These are phyloP conservation scores for Drosophila tripunctata DNA, from an alignment of 2,888 invertebrate species.

Conservation along the genomic window DNA sequence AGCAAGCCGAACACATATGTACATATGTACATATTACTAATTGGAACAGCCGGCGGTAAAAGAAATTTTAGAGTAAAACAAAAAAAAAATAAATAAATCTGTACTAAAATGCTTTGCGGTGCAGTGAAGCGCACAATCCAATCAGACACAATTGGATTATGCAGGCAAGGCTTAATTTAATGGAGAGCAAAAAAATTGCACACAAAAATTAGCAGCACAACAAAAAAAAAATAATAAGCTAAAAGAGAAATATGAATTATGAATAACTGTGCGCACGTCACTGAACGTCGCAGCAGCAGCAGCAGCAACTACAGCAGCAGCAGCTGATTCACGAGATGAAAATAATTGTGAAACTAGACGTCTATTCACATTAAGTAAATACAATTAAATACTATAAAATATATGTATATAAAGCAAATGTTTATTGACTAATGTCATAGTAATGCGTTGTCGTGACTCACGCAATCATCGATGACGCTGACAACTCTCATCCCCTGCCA, in stretches of 20 bases:
- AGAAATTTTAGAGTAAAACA: no score
- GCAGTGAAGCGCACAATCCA: constrained; percentile 48
- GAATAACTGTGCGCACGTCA: constrained; percentile 57
- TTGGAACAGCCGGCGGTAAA: constrained; percentile 55
- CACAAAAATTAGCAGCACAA: constrained; percentile 22
- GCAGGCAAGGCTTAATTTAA: constrained; percentile 58
- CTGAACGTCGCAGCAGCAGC: constrained; percentile 33
- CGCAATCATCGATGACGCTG: constrained; percentile 15
- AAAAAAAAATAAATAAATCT: constrained; percentile 5
- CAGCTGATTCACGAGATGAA: constrained; percentile 61
- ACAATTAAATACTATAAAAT: constrained; percentile 4
- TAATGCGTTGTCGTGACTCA: constrained; percentile 38
- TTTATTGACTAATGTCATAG: constrained; percentile 21
- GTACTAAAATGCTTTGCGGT: constrained; percentile 51
- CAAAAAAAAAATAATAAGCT: constrained; percentile 15
- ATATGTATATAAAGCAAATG: constrained; percentile 17
- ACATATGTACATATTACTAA: constrained; percentile 52
- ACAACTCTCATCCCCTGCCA: neutral
- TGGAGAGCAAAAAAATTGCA: constrained; percentile 17
- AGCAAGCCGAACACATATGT: constrained; percentile 8
- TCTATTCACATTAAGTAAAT: constrained; percentile 9
- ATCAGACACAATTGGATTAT: constrained; percentile 57
- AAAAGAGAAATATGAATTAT: constrained; percentile 55
- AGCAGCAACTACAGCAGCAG: constrained; percentile 23
- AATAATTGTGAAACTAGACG: constrained; percentile 8